Base-by-base conservation (phyloP, 2,113 vertebrate genomes). In the Solea solea region DNA sequence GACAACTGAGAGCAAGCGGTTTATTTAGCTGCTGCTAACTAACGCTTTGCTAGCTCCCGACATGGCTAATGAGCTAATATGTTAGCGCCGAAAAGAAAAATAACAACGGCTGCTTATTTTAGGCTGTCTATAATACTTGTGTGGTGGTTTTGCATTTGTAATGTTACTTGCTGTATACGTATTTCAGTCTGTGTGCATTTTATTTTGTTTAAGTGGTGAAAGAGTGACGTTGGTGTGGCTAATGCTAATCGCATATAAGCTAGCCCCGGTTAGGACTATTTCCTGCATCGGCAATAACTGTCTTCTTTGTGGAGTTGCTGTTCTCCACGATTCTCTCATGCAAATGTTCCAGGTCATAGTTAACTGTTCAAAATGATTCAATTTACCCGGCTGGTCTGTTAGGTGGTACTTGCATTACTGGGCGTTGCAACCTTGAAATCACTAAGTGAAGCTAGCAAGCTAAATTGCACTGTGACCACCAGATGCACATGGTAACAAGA, bases 51-150 rank as follows among this genome's bases (percentile, higher is more conserved):
- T 68, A 56, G 75, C 80, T 63, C 68, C 69, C 65, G 62, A 72
- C 57, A 82, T 52, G 64, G 81, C 84, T 90, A 90, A 81, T 72
- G 7, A 61, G 88, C 82, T 77, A 81, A 53, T 44, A 50, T 52
- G 21, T 72, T 78, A 72, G 76, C 67, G 58, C 3, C 6, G 7
- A 28, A 1, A 45, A 3, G 58, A 6, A 52, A 10, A 56, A 14
- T 16, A 8, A 53, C 10, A 27, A 27, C 21, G 2, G 10, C 2
- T n/a, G 2, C 11, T 13, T 7, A 27, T 15, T 49, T 27, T 0
- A 21, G 14, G 7, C 61, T 46, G 0, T 2, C 27, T 8, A 11
- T 15, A 16, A 41, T 3, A 1, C 0, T 9, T 2, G 0, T 4
- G 8, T 8, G 14, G 16, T 2, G 11, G 5, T 0, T 25, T 25